Evolutionary conservation across 2,113 vertebrate species (phyloP).

Genomic region (Narcine bancroftii): DNA sequence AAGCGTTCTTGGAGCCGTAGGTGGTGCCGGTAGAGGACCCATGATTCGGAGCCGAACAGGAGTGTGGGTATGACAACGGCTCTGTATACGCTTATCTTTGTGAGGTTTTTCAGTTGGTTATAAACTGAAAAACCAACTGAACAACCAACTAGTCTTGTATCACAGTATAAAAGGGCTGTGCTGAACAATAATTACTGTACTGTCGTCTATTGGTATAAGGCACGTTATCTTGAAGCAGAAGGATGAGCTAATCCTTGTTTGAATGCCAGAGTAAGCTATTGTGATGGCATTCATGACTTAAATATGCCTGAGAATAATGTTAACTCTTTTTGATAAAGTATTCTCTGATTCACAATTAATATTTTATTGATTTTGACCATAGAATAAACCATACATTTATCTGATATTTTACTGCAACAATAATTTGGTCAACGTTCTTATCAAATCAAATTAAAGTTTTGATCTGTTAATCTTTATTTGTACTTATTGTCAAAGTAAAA

Average conservation of each 20-base stretch:
- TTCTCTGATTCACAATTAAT: background rate
- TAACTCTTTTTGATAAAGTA: background rate
- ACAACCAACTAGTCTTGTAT: conserved; percentile 34
- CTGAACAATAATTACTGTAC: conserved; percentile 29
- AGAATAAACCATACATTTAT: background rate
- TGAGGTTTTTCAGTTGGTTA: no score
- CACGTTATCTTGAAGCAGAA: conserved; percentile 9
- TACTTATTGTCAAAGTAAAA: background rate
- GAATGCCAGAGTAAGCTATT: conserved; percentile 21
- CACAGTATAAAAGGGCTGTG: conserved; percentile 18
- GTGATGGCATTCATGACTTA: background rate
- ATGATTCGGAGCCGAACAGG: no score
- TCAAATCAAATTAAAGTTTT: background rate
- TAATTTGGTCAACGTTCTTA: background rate
- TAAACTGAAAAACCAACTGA: no score
- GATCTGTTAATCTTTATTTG: background rate
- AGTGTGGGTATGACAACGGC: no score
- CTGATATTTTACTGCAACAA: background rate
- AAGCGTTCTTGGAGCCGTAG: no score
- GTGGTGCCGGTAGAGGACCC: no score
- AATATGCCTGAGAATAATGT: background rate
- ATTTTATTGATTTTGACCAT: background rate
- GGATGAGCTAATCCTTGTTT: conserved; percentile 29
- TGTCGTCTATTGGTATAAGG: conserved; percentile 33
- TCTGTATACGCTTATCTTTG: no score